These are phyloP conservation scores for Elmis aenea DNA, from an alignment of 2,888 invertebrate species.

Conservation along the genomic window DNA sequence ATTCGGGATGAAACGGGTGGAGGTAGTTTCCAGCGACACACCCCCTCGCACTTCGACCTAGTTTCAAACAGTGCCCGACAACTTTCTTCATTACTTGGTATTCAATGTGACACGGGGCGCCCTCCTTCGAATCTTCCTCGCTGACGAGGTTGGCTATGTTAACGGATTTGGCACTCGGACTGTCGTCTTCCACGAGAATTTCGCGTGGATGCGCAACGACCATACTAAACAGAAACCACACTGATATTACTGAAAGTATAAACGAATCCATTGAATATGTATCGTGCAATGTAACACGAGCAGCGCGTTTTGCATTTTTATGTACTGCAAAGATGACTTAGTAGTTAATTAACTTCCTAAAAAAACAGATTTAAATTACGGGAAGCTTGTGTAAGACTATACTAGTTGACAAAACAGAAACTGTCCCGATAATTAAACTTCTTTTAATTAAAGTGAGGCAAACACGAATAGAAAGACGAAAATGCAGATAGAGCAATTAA, in stretches of 20 bases:
- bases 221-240: slow-evolving; percentile 9
- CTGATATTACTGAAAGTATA: too few relatives aligned
- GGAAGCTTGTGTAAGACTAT: neutral
- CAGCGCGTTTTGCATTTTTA: neutral
- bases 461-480: neutral
- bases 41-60: slow-evolving; percentile 40
- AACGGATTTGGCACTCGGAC: slow-evolving; percentile 25
- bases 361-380: neutral
- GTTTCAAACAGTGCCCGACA: slow-evolving; percentile 43
- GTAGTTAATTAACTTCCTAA: neutral
- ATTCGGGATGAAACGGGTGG: slow-evolving; percentile 46
- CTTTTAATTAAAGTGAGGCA: neutral
- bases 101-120: slow-evolving; percentile 27
- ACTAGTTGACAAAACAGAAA: too few relatives aligned
- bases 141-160: slow-evolving; percentile 18
- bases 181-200: slow-evolving; percentile 33
- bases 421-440: neutral
- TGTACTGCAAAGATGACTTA: neutral
- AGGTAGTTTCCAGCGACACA: slow-evolving; percentile 46
- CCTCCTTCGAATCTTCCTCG: slow-evolving; percentile 16
- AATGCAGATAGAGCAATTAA: too few relatives aligned
- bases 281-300: too few relatives aligned
- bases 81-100: slow-evolving; percentile 41
- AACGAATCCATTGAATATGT: too few relatives aligned
- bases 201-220: slow-evolving; percentile 25